phyloP scores from a whole-genome alignment of 2,113 vertebrate species.

The Heterotis niloticus region DNA sequence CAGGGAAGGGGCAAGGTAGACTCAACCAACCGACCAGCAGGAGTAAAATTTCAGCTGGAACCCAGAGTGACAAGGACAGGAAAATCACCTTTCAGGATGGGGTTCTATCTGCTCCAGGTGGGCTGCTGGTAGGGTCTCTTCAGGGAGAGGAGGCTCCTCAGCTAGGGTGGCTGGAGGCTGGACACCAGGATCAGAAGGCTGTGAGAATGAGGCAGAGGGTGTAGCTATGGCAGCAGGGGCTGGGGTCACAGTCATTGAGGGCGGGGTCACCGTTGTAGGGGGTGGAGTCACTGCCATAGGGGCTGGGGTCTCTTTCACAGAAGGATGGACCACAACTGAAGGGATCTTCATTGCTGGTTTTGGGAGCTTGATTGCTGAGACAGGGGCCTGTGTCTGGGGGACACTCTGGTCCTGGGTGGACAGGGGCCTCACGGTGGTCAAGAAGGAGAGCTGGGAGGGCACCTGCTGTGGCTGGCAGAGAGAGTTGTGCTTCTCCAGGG shows the following conservation, averaged over 20 bases:
- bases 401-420: constrained; percentile 37
- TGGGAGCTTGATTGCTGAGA: not conserved
- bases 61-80: constrained; percentile 67
- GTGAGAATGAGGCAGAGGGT: constrained; percentile 76
- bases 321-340: constrained; percentile 21
- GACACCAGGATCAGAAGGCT: constrained; percentile 73
- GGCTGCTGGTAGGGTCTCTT: constrained; percentile 64
- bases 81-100: constrained; percentile 66
- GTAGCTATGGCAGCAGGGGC: constrained; percentile 55
- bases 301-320: constrained; percentile 27
- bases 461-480: constrained; percentile 56
- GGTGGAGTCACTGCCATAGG: constrained; percentile 17
- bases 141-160: constrained; percentile 55
- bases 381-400: constrained; percentile 40
- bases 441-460: constrained; percentile 20
- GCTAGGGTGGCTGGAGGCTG: constrained; percentile 69
- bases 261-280: not conserved
- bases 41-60: constrained; percentile 78
- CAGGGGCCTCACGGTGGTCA: constrained; percentile 39
- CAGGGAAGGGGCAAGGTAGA: too few relatives aligned
- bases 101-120: constrained; percentile 73
- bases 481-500: constrained; percentile 68
- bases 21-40: constrained; percentile 33
- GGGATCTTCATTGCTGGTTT: constrained; percentile 25
- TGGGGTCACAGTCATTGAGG: constrained; percentile 50